Conservation (phyloP, 2,797 vertebrate genomes). For the Karalla daura region DNA sequence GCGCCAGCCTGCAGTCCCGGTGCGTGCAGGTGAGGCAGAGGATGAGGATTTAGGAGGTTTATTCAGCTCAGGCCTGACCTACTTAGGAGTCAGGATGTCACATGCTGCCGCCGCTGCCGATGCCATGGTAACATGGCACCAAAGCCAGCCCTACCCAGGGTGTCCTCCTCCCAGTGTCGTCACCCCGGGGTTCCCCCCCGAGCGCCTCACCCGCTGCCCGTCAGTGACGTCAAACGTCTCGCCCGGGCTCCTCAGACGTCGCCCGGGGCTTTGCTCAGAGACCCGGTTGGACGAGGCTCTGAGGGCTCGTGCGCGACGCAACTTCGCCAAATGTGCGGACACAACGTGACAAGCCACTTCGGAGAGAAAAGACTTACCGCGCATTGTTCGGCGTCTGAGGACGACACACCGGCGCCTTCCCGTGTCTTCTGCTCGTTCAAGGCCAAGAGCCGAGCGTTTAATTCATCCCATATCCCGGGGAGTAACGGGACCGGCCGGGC, state of each 20-base stretch:
- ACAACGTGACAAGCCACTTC: no score
- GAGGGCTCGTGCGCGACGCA: no score
- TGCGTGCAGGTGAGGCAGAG: constrained; percentile 11
- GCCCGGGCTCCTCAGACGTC: constrained; percentile 32
- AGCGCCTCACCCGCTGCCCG: no score
- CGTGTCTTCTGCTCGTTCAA: no score
- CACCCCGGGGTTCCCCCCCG: constrained; percentile 52
- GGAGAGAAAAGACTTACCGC: no score
- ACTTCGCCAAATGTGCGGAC: no score
- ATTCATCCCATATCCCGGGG: neutral
- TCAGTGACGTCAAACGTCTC: no score
- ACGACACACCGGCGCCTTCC: no score
- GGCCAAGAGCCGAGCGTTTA: neutral
- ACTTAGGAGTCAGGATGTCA: constrained; percentile 58
- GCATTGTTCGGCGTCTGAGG: no score
- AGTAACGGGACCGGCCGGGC: neutral
- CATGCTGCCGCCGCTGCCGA: constrained; percentile 55
- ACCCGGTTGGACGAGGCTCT: no score
- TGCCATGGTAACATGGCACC: constrained; percentile 64
- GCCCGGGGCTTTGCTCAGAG: constrained; percentile 1
- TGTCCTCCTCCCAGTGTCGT: constrained; percentile 59
- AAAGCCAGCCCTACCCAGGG: constrained; percentile 50
- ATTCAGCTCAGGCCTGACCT: constrained; percentile 55
- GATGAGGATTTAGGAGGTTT: constrained; percentile 50
- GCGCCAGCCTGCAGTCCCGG: neutral